Conservation (phyloP, 2,888 invertebrate genomes). For the Theretra japonica region DNA sequence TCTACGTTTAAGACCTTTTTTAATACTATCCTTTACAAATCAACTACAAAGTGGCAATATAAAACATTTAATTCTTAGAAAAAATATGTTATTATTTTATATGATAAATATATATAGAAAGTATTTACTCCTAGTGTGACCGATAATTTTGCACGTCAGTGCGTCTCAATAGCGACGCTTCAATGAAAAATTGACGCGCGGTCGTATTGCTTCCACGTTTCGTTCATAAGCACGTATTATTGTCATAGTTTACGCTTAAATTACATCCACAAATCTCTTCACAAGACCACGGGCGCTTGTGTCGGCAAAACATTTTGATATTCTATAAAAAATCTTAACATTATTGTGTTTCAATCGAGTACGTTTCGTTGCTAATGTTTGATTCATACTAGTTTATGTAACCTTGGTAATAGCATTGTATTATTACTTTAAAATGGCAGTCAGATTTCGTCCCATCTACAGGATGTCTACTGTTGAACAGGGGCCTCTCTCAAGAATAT, state of each 20-base stretch:
- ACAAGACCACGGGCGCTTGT: conserved; percentile 13
- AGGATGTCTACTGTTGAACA: too few species aligned
- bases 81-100: background rate
- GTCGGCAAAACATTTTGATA: conserved; percentile 22
- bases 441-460: background rate
- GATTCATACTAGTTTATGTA: background rate
- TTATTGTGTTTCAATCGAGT: conserved; percentile 29
- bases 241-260: conserved; percentile 20
- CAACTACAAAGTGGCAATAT: background rate
- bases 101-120: background rate
- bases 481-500: too few species aligned
- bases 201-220: conserved; percentile 13
- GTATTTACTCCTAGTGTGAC: background rate
- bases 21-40: background rate
- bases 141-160: conserved; percentile 15
- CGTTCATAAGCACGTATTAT: conserved; percentile 25
- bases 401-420: conserved; percentile 11
- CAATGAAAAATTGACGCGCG: conserved; percentile 22
- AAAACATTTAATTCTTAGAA: too few species aligned
- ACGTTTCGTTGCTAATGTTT: background rate
- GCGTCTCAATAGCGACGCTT: conserved; percentile 5
- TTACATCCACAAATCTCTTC: background rate
- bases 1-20: background rate
- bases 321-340: conserved; percentile 21
- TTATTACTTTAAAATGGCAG: background rate